Evolutionary conservation across 2,888 invertebrate genomes (phyloP), one percentile per base, ranked within the genome.

Genomic region (Loripinus fragilis): DNA sequence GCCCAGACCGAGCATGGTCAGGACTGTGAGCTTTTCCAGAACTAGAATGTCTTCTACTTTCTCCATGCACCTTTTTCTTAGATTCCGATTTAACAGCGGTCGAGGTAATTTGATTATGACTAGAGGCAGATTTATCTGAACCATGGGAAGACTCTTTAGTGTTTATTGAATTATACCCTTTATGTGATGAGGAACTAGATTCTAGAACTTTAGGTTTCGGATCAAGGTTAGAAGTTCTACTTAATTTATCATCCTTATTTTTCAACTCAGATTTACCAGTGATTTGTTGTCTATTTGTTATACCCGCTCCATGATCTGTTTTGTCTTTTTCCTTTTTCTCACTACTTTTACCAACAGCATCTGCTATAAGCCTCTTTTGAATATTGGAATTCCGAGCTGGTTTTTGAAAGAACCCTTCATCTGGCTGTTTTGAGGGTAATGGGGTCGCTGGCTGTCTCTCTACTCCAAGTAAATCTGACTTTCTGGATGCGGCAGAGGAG

Each of bases 401-500:
- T 33, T 33, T 60, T 1, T 30, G 33, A 17, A 60, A 60, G 33
- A 33, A 60, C 5, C 60, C 60, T 15, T 60, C 60, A 7, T 60
- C 28, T 17, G 60, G 10, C 17, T 45, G 33, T 71, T 80, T 80
- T 23, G 74, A 66, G 20, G 80, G 76, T 41, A 76, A 35, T 20
- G 80, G 80, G 25, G 80, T 80, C 2, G 80, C 35, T 38, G 80
- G 80, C 48, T 80, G 80, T 35, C 74, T 48, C n/a, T 76, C 80
- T 5, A 80, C 80, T 38, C 80, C 80, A 30, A 60, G 33, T 33
- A 60, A 17, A 23, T 60, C 60, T 20, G 60, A 10, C 12, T 30
- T 60, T 5, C 3, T 25, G 3, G 33, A 12, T 8, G 17, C 33
- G 1, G 17, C 33, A 2, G 52, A 52, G 28, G 52, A 52, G 5